Evolutionary conservation across 2,113 vertebrate genomes (phyloP).

Genomic region (Okapia johnstoni): DNA sequence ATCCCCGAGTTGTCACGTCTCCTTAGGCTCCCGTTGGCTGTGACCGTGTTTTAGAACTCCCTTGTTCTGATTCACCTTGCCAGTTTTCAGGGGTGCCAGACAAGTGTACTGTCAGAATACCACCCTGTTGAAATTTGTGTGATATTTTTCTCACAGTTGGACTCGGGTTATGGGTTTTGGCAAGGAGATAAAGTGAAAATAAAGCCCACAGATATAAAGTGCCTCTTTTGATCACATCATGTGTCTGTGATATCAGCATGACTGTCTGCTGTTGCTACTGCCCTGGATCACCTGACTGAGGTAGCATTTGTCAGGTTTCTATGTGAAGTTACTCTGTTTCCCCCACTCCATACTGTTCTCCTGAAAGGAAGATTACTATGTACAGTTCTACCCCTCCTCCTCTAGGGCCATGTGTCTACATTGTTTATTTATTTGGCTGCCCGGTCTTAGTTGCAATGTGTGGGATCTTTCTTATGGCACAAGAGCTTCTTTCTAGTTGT

Average conservation of each 20-base stretch:
- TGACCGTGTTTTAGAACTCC: neutral
- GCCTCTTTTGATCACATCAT: neutral
- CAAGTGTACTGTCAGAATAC: neutral
- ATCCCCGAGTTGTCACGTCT: neutral
- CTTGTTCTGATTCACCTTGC: neutral
- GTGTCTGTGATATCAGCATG: rapidly evolving
- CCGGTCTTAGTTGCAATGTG: neutral
- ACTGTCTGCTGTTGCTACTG: neutral
- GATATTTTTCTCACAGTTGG: neutral
- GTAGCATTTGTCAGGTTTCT: neutral
- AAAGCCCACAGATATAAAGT: neutral
- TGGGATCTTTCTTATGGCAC: neutral
- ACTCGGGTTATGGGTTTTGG: neutral
- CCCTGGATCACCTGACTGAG: neutral
- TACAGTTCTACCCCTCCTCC: neutral
- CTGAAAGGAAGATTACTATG: neutral
- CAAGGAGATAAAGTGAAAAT: neutral
- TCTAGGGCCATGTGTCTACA: neutral
- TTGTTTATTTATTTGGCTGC: neutral
- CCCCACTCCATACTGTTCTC: rapidly evolving
- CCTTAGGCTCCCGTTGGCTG: neutral
- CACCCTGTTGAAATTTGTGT: neutral
- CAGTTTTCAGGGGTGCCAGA: neutral
- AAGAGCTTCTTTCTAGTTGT: neutral
- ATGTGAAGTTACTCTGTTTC: neutral